These are phyloP conservation scores for Cinclus mexicanus DNA, from an alignment of 2,113 vertebrate genomes.

Conservation along the genomic window DNA sequence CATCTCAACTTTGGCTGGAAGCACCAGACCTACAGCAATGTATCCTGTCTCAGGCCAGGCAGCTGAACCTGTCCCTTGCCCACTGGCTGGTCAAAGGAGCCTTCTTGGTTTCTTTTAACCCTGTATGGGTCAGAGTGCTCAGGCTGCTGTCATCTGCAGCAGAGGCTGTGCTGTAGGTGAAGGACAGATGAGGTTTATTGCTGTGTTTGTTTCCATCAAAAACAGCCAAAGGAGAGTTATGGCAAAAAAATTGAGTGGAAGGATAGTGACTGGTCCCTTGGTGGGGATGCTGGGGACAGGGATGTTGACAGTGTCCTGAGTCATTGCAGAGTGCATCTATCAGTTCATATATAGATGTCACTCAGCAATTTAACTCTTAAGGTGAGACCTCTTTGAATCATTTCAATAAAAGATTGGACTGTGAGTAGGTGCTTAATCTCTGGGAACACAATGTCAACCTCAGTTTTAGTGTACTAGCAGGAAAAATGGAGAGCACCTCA, in stretches of 20 bases:
- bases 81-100: accelerated
- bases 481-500: background rate
- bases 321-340: background rate
- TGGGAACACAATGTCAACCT: background rate
- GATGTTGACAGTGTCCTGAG: background rate
- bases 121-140: background rate
- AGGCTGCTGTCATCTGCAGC: background rate
- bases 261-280: background rate
- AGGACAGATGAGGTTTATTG: background rate
- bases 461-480: background rate
- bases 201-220: background rate
- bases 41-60: background rate
- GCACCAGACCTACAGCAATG: background rate
- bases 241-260: background rate
- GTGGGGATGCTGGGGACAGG: background rate
- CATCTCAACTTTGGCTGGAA: background rate
- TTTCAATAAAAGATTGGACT: background rate
- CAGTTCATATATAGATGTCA: background rate
- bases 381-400: background rate
- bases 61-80: background rate
- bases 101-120: background rate
- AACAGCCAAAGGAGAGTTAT: background rate
- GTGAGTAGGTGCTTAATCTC: background rate
- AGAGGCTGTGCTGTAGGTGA: background rate
- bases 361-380: background rate